phyloP scores from a whole-genome alignment of 2,113 vertebrate species.

The Rattus norvegicus region DNA sequence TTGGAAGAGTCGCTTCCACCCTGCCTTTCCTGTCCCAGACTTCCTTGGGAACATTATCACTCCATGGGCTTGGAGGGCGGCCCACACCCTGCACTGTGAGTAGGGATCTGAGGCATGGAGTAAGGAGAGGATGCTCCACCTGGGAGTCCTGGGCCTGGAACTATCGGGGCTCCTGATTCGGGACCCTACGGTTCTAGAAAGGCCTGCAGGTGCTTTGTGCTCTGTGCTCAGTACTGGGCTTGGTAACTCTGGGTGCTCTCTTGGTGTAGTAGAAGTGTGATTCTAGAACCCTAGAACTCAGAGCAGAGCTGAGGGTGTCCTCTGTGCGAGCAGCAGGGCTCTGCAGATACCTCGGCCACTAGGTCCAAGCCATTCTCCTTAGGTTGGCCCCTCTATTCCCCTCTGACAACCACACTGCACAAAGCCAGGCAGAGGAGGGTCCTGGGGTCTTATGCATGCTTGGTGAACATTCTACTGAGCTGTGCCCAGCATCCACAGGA shows the following conservation, averaged over 20 bases:
- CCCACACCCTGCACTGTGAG: rapidly evolving
- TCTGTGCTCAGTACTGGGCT: not conserved
- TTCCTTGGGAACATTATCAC: not conserved
- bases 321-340: not conserved
- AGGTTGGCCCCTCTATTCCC: too few species aligned
- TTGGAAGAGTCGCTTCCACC: not conserved
- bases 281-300: not conserved
- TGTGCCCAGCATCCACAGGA: not conserved
- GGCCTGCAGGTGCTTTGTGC: too few species aligned
- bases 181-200: not conserved
- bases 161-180: not conserved
- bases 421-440: not conserved
- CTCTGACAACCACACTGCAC: not conserved
- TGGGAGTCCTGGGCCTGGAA: not conserved
- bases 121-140: not conserved
- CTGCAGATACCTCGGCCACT: not conserved
- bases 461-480: too few species aligned
- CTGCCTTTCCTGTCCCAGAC: not conserved
- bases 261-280: rapidly evolving
- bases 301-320: not conserved
- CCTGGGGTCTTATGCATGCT: not conserved
- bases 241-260: not conserved
- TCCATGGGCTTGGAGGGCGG: not conserved
- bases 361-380: not conserved
- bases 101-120: rapidly evolving